These are phyloP conservation scores for Amia ocellicauda DNA, from an alignment of 2,113 vertebrate species.

Conservation along the genomic window DNA sequence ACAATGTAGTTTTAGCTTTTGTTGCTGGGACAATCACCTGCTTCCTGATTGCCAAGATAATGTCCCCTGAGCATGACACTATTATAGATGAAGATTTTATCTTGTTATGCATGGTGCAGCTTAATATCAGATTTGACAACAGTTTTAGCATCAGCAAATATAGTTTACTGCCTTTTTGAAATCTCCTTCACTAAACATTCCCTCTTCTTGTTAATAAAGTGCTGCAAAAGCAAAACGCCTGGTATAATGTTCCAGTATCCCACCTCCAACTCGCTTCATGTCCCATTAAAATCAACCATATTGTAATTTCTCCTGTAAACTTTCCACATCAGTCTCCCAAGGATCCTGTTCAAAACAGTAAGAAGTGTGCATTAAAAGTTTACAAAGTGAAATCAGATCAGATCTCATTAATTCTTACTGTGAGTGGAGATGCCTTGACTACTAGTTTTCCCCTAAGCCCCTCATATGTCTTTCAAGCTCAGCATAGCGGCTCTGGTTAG, in stretches of 20 bases:
- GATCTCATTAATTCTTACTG: background rate
- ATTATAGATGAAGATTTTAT: too few relatives aligned
- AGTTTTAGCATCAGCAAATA: too few relatives aligned
- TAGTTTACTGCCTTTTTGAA: too few relatives aligned
- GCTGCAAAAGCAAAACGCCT: background rate
- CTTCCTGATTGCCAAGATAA: too few relatives aligned
- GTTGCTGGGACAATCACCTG: too few relatives aligned
- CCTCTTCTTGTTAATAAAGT: background rate
- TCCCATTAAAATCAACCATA: conserved; percentile 14
- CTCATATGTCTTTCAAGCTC: too few relatives aligned
- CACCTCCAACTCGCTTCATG: background rate
- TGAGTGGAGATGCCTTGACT: background rate
- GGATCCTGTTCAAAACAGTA: background rate
- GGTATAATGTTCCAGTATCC: conserved; percentile 9
- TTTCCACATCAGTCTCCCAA: conserved; percentile 11
- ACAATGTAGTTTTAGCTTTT: too few relatives aligned
- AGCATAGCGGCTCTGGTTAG: too few relatives aligned
- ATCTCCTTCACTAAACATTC: too few relatives aligned
- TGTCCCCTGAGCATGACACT: too few relatives aligned
- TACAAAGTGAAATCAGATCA: conserved; percentile 2
- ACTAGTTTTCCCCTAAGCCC: background rate
- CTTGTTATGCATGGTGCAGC: too few relatives aligned
- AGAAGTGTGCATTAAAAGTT: background rate
- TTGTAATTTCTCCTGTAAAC: conserved; percentile 7
- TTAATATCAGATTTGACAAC: too few relatives aligned